Evolutionary conservation across 2,113 vertebrate genomes (phyloP).

Genomic region (Helogale parvula): DNA sequence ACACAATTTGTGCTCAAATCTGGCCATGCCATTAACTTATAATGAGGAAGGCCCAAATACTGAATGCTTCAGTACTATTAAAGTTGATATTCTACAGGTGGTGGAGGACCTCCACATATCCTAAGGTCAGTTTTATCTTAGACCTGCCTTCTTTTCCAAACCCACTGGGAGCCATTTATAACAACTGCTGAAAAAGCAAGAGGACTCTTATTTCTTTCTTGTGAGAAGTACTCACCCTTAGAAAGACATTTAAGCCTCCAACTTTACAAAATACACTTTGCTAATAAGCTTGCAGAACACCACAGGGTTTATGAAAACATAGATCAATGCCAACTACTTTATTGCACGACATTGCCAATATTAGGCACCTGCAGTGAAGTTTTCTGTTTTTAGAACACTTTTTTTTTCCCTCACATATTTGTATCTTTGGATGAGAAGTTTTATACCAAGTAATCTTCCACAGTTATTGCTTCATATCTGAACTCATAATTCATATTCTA

Average conservation of each 20-base stretch:
- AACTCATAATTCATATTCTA: slow-evolving; percentile 13
- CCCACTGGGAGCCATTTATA: not conserved
- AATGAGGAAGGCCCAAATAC: not conserved
- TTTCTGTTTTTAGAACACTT: slow-evolving; percentile 69
- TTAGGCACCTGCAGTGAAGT: slow-evolving; percentile 55
- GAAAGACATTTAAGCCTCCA: slow-evolving; percentile 23
- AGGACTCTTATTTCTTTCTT: not conserved
- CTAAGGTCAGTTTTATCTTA: slow-evolving; percentile 56
- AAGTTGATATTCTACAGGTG: slow-evolving; percentile 32
- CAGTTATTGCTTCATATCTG: not conserved
- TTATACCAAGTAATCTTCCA: slow-evolving; percentile 40
- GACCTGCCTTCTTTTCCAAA: slow-evolving; percentile 43
- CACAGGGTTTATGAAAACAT: slow-evolving; percentile 67
- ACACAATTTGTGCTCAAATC: not conserved
- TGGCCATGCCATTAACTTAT: slow-evolving; percentile 24
- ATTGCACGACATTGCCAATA: slow-evolving; percentile 43
- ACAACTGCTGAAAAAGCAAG: slow-evolving; percentile 48
- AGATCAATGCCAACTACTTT: slow-evolving; percentile 66
- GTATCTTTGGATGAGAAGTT: slow-evolving; percentile 62
- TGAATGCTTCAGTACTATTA: not conserved
- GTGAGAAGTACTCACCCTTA: slow-evolving; percentile 41
- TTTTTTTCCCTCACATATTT: not conserved
- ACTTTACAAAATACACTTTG: slow-evolving; percentile 36
- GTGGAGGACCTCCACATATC: slow-evolving; percentile 45
- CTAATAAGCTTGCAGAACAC: slow-evolving; percentile 59